Evolutionary conservation across 2,888 invertebrate genomes (phyloP).

Genomic region (Aelia acuminata): DNA sequence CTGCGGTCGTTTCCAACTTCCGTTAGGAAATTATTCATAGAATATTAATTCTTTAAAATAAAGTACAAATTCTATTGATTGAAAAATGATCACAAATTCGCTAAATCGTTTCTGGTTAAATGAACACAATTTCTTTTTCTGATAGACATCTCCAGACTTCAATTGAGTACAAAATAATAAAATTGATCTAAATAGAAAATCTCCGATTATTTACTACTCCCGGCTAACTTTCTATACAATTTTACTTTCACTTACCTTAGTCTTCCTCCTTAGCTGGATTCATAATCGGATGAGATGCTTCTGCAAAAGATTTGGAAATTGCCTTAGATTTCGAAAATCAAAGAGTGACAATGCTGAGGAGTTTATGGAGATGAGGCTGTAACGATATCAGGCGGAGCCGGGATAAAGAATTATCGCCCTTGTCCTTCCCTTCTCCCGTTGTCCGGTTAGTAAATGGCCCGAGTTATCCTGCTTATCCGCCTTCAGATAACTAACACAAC

Average conservation of each 20-base stretch:
- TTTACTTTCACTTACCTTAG: not conserved
- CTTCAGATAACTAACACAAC: not conserved
- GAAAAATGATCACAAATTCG: too few species aligned
- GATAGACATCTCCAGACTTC: too few species aligned
- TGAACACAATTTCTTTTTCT: too few species aligned
- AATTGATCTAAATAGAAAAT: too few species aligned
- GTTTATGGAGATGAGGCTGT: not conserved
- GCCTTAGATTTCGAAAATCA: constrained; percentile 37
- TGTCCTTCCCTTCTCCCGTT: not conserved
- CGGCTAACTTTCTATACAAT: too few species aligned
- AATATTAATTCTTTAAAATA: too few species aligned
- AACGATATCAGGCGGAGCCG: not conserved
- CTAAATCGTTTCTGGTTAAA: too few species aligned
- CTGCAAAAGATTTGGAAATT: not conserved
- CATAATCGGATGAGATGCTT: not conserved
- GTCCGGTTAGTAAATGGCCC: not conserved
- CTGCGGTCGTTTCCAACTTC: not conserved
- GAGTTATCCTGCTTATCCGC: not conserved
- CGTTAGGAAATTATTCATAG: not conserved
- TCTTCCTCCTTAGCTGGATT: not conserved
- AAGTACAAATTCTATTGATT: too few species aligned
- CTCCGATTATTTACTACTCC: too few species aligned
- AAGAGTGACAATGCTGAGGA: constrained; percentile 12
- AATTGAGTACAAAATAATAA: too few species aligned
- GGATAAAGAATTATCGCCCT: not conserved